Conservation (phyloP, 2,888 invertebrate genomes). For the Flexamia atlantica region DNA sequence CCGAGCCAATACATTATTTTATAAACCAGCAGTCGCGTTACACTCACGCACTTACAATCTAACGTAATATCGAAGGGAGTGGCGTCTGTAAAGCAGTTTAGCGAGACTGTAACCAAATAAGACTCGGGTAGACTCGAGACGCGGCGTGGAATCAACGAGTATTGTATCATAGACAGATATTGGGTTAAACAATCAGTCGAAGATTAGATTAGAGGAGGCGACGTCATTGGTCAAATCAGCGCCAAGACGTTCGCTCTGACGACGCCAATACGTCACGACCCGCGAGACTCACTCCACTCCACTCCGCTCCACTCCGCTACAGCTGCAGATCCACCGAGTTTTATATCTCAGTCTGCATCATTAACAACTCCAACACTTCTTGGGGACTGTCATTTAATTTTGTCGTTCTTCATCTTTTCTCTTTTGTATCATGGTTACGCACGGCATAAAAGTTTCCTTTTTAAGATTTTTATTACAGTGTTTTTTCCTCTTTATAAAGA, state of each 20-base stretch:
- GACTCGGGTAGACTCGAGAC: neutral
- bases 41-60: too few relatives aligned
- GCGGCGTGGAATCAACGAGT: neutral
- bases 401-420: too few relatives aligned
- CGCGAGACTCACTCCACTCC: neutral
- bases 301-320: slow-evolving; percentile 5
- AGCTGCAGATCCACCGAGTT: neutral
- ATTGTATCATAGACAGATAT: slow-evolving; percentile 35
- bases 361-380: neutral
- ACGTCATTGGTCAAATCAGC: slow-evolving; percentile 61
- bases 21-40: too few relatives aligned
- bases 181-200: slow-evolving; percentile 37
- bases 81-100: neutral
- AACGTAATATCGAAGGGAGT: too few relatives aligned
- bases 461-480: too few relatives aligned
- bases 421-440: too few relatives aligned
- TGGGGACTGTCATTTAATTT: too few relatives aligned
- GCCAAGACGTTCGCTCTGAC: slow-evolving; percentile 26
- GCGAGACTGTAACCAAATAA: slow-evolving; percentile 1
- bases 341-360: slow-evolving; percentile 32
- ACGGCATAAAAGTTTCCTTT: too few relatives aligned
- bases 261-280: slow-evolving; percentile 61
- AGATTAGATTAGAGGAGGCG: slow-evolving; percentile 14
- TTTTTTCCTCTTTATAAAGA: too few relatives aligned
- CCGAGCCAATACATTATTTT: too few relatives aligned